Evolutionary conservation across 2,888 invertebrate genomes (phyloP), one percentile per base, ranked within the genome.

Genomic region (Lissocephala sabroskyi): DNA sequence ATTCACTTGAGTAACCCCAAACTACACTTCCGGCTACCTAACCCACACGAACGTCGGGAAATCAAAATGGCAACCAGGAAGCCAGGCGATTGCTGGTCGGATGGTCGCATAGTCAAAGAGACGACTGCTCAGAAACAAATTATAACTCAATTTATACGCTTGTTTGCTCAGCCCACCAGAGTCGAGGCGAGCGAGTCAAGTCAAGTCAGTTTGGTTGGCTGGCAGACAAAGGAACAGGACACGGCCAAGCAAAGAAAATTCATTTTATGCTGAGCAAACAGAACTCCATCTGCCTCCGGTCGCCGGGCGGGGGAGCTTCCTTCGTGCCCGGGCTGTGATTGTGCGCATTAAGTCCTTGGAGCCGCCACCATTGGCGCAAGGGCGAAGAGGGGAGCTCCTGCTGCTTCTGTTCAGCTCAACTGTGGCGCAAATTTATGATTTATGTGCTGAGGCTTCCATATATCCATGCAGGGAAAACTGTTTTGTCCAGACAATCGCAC

Each of bases 361-460:
- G 35, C 35, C 10, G 30, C 11, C 4, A 13, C 30, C 11, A 32
- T 13, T 6, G n/a, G 11, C 11, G 11, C 11, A 29, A 4, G 11
- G 29, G 11, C 13, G 11, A 13, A n/a, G 30, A 10, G n/a, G n/a
- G n/a, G n/a, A n/a, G n/a, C n/a, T n/a, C n/a, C n/a, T 11, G 10
- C 23, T 39, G n/a, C 26, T 18, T 37, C 32, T 35, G 33, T 16
- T 33, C 4, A 14, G 35, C 14, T n/a, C n/a, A n/a, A 16, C 35
- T 35, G 59, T 47, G 67, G 60, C 64, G 64, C 68, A 76, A 65
- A 73, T 65, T 37, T 71, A 67, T 79, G 80, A 71, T 75, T 78
- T 79, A 78, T 73, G 63, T 61, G 52, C 54, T 56, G 55, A n/a
- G n/a, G n/a, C n/a, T n/a, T n/a, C n/a, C n/a, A n/a, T n/a, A n/a